Percentiles rank a stretch among this genome's conserved stretches.
phyloP scores from a whole-genome alignment of 2,797 vertebrate species.

The Sphenodon punctatus region DNA sequence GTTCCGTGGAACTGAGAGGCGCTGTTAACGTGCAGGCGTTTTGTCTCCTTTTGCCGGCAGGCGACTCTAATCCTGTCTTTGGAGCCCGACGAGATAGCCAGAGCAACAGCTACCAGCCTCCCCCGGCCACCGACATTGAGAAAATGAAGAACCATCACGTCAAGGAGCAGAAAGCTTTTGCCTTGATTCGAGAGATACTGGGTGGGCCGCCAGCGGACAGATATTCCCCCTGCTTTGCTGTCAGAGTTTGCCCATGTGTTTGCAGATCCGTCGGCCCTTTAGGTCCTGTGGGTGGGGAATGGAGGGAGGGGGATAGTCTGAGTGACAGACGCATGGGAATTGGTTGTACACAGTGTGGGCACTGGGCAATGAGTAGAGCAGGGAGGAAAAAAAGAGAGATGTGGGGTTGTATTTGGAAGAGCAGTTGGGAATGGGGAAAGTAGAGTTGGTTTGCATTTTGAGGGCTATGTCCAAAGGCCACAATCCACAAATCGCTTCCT shows the following conservation, averaged over 20 bases:
- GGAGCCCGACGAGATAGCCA: constrained; percentile 83
- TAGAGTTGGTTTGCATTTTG: background rate
- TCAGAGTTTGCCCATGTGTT: background rate
- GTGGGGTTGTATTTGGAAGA: background rate
- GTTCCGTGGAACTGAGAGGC: no score
- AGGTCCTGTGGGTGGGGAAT: background rate
- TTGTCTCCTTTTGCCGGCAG: constrained; percentile 71
- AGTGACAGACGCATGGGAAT: background rate
- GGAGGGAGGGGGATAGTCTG: background rate
- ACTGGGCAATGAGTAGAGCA: background rate
- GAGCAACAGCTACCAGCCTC: constrained; percentile 86
- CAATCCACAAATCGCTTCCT: no score
- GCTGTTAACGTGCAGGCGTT: no score
- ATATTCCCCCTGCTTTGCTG: background rate
- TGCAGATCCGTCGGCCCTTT: background rate
- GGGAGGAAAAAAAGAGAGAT: background rate
- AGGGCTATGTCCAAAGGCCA: background rate
- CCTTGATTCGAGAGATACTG: constrained; percentile 89
- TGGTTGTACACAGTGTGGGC: background rate
- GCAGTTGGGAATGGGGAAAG: background rate
- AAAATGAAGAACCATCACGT: constrained; percentile 86
- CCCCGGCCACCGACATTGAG: constrained; percentile 84
- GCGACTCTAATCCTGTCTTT: constrained; percentile 74
- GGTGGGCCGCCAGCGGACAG: constrained; percentile 68
- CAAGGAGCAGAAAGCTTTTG: constrained; percentile 92